Evolutionary conservation across 2,113 vertebrate species (phyloP).

Genomic region (Phrynosoma platyrhinos): DNA sequence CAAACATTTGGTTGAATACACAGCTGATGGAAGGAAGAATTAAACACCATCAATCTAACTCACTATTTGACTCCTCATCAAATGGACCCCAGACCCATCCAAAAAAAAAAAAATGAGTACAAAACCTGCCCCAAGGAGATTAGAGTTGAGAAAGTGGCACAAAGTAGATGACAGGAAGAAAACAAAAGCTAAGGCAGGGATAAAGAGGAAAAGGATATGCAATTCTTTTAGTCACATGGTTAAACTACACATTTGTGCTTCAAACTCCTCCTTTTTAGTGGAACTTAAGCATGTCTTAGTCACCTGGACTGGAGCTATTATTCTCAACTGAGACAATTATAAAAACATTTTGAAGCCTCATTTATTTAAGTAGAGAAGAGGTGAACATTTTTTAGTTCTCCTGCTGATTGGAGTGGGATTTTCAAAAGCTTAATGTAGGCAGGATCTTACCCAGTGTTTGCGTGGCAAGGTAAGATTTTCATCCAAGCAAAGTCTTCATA

Average conservation of each 20-base stretch:
- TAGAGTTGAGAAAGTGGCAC: slow-evolving; percentile 3
- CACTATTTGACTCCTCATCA: not conserved
- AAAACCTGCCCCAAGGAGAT: not conserved
- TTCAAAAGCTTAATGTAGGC: slow-evolving; percentile 4
- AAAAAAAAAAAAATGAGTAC: not conserved
- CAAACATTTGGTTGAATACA: no score
- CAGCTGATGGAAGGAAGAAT: not conserved
- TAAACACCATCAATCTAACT: not conserved
- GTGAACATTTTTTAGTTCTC: not conserved
- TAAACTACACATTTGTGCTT: not conserved
- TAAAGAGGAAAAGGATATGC: not conserved
- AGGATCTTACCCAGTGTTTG: not conserved
- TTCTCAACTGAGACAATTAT: not conserved
- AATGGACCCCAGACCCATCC: no score
- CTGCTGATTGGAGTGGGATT: not conserved
- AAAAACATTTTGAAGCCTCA: not conserved
- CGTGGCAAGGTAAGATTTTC: not conserved
- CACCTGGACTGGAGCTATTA: not conserved
- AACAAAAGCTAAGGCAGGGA: not conserved
- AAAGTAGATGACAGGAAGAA: not conserved
- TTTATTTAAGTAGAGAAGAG: slow-evolving; percentile 2
- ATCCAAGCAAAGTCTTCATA: slow-evolving; percentile 6
- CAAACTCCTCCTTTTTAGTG: not conserved
- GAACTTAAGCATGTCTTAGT: not conserved
- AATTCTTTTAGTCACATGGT: not conserved